Conservation (phyloP, 2,797 vertebrate genomes). For the Malurus splendens region DNA sequence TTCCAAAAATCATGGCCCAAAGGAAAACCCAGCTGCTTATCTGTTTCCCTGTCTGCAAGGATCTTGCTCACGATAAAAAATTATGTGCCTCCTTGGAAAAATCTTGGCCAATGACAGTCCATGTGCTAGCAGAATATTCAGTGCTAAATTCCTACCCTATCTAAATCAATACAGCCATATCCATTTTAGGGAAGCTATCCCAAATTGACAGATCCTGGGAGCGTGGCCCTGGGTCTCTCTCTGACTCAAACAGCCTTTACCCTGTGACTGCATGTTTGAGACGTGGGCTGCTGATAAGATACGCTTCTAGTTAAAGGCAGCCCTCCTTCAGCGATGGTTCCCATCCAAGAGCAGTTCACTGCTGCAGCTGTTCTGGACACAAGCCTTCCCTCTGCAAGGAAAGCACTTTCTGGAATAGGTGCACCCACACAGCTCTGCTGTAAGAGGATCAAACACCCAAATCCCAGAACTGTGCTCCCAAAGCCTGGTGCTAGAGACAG, state of each 20-base stretch:
- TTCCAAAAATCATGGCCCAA: background rate
- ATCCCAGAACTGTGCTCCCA: background rate
- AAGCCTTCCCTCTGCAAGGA: background rate
- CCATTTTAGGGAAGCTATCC: constrained; percentile 17
- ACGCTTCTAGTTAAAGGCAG: background rate
- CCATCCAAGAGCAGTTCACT: background rate
- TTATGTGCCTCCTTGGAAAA: background rate
- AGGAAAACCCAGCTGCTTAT: background rate
- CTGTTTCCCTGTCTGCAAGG: background rate
- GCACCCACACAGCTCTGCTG: background rate
- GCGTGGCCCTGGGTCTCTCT: background rate
- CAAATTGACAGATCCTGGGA: background rate
- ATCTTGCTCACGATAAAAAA: background rate
- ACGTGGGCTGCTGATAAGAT: constrained; percentile 26
- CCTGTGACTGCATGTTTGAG: background rate
- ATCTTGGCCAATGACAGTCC: background rate
- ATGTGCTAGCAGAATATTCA: background rate
- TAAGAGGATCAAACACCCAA: background rate
- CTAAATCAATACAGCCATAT: constrained; percentile 8
- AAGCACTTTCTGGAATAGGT: background rate
- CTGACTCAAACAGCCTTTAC: background rate
- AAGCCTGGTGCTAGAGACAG: background rate
- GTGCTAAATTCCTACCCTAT: background rate
- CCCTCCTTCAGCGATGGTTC: background rate
- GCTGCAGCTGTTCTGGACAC: constrained; percentile 18